A percentile compares a stretch with the other conserved stretches of the same genome.
Conservation (phyloP, 2,797 vertebrate species). For the Siniperca obscura region DNA sequence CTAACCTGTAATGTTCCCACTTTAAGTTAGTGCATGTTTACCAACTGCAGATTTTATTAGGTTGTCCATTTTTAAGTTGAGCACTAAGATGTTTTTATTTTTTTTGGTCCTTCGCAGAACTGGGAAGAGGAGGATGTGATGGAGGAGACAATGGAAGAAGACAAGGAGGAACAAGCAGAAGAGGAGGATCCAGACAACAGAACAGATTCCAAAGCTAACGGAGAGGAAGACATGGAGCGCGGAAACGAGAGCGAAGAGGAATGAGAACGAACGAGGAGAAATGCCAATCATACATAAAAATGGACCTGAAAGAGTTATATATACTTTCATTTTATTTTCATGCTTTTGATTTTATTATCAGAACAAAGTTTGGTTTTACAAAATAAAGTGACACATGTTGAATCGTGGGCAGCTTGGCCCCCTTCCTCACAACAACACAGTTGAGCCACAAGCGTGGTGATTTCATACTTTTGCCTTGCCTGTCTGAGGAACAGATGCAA, state of each 20-base stretch:
- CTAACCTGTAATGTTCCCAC: too few species aligned
- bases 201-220: conserved; percentile 92
- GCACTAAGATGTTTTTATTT: neutral
- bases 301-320: conserved; percentile 84
- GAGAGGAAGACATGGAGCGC: conserved; percentile 95
- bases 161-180: conserved; percentile 65
- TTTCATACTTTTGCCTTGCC: neutral
- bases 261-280: conserved; percentile 74
- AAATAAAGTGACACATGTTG: conserved; percentile 60
- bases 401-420: conserved; percentile 14
- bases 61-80: neutral
- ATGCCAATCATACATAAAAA: conserved; percentile 57
- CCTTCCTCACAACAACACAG: neutral
- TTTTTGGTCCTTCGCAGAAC: conserved; percentile 77
- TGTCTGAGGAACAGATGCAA: conserved; percentile 22
- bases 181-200: conserved; percentile 75
- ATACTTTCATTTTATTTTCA: conserved; percentile 87
- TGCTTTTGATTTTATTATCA: conserved; percentile 85
- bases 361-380: conserved; percentile 76
- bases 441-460: conserved; percentile 18
- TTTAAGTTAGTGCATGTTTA: neutral
- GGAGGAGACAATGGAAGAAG: conserved; percentile 68
- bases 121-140: conserved; percentile 91
- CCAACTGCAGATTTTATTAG: neutral
- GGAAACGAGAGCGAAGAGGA: conserved; percentile 98